Evolutionary conservation across 2,113 vertebrate genomes (phyloP).

Genomic region (Alaudala cheleensis): DNA sequence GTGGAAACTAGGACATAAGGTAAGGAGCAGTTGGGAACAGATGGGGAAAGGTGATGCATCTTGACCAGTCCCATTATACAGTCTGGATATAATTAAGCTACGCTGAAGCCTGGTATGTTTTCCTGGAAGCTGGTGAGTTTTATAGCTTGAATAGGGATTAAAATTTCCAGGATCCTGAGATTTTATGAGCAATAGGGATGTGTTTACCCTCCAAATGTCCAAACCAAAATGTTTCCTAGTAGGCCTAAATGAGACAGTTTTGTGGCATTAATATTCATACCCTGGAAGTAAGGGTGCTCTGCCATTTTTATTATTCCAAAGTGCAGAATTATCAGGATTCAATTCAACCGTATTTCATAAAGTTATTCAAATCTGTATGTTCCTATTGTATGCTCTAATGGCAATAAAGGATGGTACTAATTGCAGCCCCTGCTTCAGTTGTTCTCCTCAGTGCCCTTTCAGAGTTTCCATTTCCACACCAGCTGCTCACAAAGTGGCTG

Average conservation of each 20-base stretch:
- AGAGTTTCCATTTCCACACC: neutral
- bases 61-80: neutral
- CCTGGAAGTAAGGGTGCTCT: neutral
- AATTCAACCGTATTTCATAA: neutral
- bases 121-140: neutral
- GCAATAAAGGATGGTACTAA: neutral
- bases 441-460: neutral
- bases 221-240: neutral
- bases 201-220: neutral
- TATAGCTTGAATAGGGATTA: neutral
- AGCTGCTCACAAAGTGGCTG: neutral
- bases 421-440: neutral
- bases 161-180: neutral
- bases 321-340: neutral
- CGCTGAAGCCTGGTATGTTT: neutral
- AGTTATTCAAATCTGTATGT: neutral
- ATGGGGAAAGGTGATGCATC: neutral
- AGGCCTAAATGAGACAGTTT: neutral
- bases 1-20: neutral
- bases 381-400: neutral
- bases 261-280: neutral
- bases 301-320: neutral
- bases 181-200: neutral
- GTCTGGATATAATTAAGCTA: neutral
- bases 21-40: neutral